Evolutionary conservation across 2,797 vertebrate genomes (phyloP).

Genomic region (Etheostoma perlongum): DNA sequence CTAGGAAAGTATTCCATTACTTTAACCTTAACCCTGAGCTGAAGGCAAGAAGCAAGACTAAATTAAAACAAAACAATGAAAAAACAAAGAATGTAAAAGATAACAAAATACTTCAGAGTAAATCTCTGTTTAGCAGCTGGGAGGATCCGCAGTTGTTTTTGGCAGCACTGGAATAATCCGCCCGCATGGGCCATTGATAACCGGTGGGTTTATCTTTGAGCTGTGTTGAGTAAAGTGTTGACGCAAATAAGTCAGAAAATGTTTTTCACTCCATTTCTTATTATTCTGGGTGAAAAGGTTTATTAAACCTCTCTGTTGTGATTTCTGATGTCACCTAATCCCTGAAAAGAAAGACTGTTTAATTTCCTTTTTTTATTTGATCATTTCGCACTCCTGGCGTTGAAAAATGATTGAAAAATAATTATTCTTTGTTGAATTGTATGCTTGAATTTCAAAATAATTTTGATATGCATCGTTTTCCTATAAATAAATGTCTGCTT

Average conservation of each 20-base stretch:
- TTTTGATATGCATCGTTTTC: background rate
- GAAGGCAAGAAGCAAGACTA: slow-evolving; percentile 21
- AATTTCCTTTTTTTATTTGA: background rate
- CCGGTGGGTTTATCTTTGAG: slow-evolving; percentile 60
- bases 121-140: slow-evolving; percentile 57
- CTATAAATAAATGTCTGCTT: background rate
- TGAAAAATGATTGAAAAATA: background rate
- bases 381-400: too few species aligned
- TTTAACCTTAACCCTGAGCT: slow-evolving; percentile 35
- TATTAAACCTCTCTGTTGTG: background rate
- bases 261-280: slow-evolving; percentile 20
- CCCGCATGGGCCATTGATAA: slow-evolving; percentile 52
- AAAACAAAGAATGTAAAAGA: slow-evolving; percentile 59
- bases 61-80: slow-evolving; percentile 63
- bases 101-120: slow-evolving; percentile 55
- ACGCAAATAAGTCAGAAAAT: slow-evolving; percentile 44
- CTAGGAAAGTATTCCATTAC: slow-evolving; percentile 37
- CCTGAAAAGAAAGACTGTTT: background rate
- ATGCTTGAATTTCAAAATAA: too few species aligned
- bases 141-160: slow-evolving; percentile 59
- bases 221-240: slow-evolving; percentile 44
- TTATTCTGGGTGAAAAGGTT: slow-evolving; percentile 10
- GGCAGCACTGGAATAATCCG: slow-evolving; percentile 47
- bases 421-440: background rate
- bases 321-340: too few species aligned